Percentiles rank a stretch among this genome's conserved stretches.
Evolutionary conservation across 2,113 vertebrate species (phyloP).

Genomic region (Jacana jacana): DNA sequence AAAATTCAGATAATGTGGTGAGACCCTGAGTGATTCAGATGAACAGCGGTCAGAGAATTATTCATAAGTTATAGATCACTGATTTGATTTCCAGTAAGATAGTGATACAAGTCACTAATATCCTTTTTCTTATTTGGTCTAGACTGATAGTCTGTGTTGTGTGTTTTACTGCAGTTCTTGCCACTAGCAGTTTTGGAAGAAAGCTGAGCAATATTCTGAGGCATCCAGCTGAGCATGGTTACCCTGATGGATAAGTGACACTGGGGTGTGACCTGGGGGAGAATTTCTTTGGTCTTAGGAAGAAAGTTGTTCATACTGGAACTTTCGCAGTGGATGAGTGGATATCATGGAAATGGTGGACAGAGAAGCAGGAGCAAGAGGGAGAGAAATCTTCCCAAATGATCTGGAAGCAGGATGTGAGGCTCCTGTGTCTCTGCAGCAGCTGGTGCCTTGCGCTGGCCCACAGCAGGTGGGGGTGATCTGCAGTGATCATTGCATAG

Average conservation of each 20-base stretch:
- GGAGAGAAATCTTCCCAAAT: background rate
- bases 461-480: background rate
- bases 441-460: background rate
- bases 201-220: background rate
- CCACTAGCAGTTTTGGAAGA: background rate
- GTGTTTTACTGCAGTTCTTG: background rate
- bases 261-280: background rate
- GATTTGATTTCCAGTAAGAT: background rate
- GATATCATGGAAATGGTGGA: background rate
- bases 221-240: background rate
- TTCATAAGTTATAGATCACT: background rate
- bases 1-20: background rate
- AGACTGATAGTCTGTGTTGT: background rate
- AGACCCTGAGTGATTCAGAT: background rate
- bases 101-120: background rate
- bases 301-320: background rate
- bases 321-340: background rate
- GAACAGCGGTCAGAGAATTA: background rate
- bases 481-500: fast-evolving
- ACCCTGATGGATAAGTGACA: background rate
- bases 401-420: background rate
- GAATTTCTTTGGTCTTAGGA: background rate
- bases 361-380: background rate
- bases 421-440: background rate
- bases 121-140: background rate